Evolutionary conservation across 2,888 invertebrate genomes (phyloP).

Genomic region (Artemia sinica): DNA sequence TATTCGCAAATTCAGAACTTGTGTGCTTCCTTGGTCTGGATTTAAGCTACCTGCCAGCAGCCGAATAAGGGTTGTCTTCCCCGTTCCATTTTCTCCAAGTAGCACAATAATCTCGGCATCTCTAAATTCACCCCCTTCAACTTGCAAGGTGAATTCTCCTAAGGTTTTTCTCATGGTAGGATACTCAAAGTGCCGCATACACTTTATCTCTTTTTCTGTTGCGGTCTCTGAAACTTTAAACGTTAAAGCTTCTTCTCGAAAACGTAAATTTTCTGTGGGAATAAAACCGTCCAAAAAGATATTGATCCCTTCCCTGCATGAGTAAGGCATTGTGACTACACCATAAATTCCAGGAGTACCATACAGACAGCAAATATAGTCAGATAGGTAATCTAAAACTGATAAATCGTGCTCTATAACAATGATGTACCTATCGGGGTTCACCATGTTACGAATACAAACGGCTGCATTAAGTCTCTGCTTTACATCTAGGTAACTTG

Average conservation of each 20-base stretch:
- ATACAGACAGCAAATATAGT: conserved; percentile 95
- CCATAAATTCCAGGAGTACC: conserved; percentile 98
- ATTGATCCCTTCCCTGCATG: conserved; percentile 76
- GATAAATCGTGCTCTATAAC: conserved; percentile 99
- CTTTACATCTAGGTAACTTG: conserved; percentile 94
- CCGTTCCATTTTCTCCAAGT: conserved; percentile 91
- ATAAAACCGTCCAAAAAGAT: conserved; percentile 49
- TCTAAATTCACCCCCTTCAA: conserved; percentile 83
- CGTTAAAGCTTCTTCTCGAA: conserved; percentile 85
- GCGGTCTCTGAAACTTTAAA: conserved; percentile 98
- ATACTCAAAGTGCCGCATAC: conserved; percentile 91
- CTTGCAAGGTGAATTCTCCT: conserved; percentile 42
- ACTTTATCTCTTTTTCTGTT: conserved; percentile 87
- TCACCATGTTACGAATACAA: conserved; percentile 77
- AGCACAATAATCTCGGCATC: conserved; percentile 97
- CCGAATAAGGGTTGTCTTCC: conserved; percentile 96
- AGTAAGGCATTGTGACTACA: conserved; percentile 98
- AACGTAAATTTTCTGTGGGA: conserved; percentile 94
- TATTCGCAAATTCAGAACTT: conserved; percentile 77
- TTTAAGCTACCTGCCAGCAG: conserved; percentile 91
- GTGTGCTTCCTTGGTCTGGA: conserved; percentile 60
- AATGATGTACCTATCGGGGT: conserved; percentile 85
- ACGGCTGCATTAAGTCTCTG: conserved; percentile 91
- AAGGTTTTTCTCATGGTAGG: conserved; percentile 63
- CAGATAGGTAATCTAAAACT: conserved; percentile 92